Base-by-base conservation (phyloP, 2,797 vertebrate genomes). In the Hypotaenidia okinawae region DNA sequence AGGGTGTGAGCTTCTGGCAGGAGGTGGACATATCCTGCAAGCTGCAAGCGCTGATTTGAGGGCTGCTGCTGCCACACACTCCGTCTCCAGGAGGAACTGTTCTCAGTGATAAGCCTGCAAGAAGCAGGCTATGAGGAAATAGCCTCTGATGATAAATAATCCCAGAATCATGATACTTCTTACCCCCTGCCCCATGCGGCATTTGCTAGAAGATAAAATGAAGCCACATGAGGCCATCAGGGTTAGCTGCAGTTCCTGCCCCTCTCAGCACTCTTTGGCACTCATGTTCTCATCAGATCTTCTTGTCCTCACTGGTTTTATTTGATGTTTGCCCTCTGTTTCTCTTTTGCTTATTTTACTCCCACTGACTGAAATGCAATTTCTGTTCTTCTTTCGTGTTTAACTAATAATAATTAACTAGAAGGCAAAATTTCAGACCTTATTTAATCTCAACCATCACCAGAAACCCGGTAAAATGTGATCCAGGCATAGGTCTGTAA, bases 341-440 rank as follows among this genome's bases (percentile, higher is more conserved):
- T 13, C 4, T 81, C 41, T 68, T 74, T 84, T 63, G n/a, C 15
- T 85, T 80, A 45, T 70, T 93, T 89, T 74, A 9, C 11, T 89
- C 37, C 10, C 45, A 63, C 43, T 83, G 61, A 32, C 11, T 87
- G 49, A 95, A 92, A 72, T 18, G 32, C 5, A 1, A 1, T 49
- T 83, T 77, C 35, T 78, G 8, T 15, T 67, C 4, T 43, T 39
- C 23, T 69, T 80, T 47, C 11, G 30, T 3, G 4, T 85, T 86
- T 85, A 93, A 81, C 25, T 45, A 76, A 61, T 33, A 76, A n/a
- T 51, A 93, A 80, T 51, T 76, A 93, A 67, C 10, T 23, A 72
- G 62, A 63, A 66, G 30, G 39, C 55, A 91, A 81, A 90, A 88
- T 89, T 80, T 93, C 58, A 93, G 30, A 30, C 57, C 18, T 74